Conservation (phyloP, 2,797 vertebrate genomes). For the Parauchenoglanis punctatus region DNA sequence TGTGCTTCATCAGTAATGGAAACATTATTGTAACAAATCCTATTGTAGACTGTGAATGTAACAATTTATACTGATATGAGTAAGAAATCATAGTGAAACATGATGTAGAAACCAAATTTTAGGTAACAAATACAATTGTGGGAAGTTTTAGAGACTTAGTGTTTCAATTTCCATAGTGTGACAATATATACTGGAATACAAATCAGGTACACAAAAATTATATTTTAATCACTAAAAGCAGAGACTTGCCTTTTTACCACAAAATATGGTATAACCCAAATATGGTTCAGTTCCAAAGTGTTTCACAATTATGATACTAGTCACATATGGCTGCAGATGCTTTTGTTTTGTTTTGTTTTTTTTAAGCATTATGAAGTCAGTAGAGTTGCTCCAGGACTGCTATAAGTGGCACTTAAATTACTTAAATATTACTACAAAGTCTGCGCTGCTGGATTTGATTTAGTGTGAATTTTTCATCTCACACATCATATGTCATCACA, state of each 20-base stretch:
- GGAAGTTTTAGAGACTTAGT: not conserved
- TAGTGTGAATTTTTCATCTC: conserved; percentile 19
- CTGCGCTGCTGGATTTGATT: conserved; percentile 22
- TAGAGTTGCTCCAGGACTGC: not conserved
- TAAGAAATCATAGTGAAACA: not conserved
- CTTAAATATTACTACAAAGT: not conserved
- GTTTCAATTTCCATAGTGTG: not conserved
- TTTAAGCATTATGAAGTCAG: not conserved
- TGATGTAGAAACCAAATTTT: not conserved
- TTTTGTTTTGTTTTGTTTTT: not conserved
- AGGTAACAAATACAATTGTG: not conserved
- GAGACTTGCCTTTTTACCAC: not conserved
- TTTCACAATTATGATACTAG: not conserved
- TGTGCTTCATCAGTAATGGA: not conserved
- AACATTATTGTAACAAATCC: not conserved
- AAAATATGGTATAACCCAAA: not conserved
- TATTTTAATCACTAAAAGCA: not conserved
- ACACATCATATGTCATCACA: conserved; percentile 24
- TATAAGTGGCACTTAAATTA: not conserved
- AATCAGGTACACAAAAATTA: not conserved
- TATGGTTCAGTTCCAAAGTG: not conserved
- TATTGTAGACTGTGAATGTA: not conserved
- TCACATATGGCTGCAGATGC: not conserved
- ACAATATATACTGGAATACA: not conserved
- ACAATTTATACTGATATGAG: not conserved